Evolutionary conservation across 2,113 vertebrate species (phyloP), one percentile per base, ranked within the genome.

Genomic region (Equus przewalskii): DNA sequence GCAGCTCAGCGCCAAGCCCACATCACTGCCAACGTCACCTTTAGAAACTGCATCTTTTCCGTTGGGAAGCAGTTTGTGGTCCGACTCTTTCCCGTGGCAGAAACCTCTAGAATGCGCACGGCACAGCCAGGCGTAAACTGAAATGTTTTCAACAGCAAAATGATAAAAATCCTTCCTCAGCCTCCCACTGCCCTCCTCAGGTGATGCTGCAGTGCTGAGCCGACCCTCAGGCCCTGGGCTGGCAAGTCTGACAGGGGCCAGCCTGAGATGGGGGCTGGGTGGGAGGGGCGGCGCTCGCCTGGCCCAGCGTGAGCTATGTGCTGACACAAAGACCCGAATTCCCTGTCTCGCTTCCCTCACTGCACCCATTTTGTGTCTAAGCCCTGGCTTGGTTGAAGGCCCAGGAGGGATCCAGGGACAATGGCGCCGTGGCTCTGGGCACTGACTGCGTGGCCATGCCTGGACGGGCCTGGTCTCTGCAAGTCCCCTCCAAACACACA

Each of bases 281-380:
- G 11, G 28, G n/a, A 33, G 49, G 73, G 28, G 24, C 13, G 13
- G 19, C 0, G 69, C 54, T 15, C 1, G 64, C 88, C 36, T 54
- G 11, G 9, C 30, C 26, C 51, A 1, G 36, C 2, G 3, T 54
- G 78, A 97, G 93, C 83, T 90, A 83, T 96, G 96, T 78, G 96
- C 93, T 96, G 97, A 97, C 92, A 79, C 79, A 91, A 60, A 79
- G 83, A 49, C 72, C 67, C 0, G 4, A 60, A 96, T 97, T 96
- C 97, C 96, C 30, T 89, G 97, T 96, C 96, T 89, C 16, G 33
- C 83, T 80, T 82, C 79, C 88, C 90, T 97, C 80, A 84, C 69
- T 90, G 96, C 91, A 91, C 69, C 49, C 91, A 95, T 97, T 97
- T 58, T 97, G 33, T 60, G 84, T n/a, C 73, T 97, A 98, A 97